Evolutionary conservation across 2,113 vertebrate species (phyloP).

Genomic region (Datnioides undecimradiatus): DNA sequence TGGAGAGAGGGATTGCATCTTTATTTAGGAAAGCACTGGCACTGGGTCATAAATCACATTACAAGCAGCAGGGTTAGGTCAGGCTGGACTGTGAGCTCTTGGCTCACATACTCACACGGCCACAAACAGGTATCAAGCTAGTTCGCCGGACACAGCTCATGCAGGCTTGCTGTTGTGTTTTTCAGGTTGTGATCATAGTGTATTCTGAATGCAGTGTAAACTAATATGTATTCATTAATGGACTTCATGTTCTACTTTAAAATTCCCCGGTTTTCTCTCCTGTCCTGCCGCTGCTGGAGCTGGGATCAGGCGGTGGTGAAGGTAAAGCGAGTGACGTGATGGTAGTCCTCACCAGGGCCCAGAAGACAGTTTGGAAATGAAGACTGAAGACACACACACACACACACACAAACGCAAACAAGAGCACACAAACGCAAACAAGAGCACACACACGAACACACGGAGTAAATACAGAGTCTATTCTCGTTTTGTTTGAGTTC

Average conservation of each 20-base stretch:
- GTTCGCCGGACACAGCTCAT: too few species aligned
- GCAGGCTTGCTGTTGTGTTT: too few species aligned
- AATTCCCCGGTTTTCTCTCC: not conserved
- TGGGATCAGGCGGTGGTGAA: slow-evolving; percentile 83
- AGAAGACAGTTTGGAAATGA: slow-evolving; percentile 89
- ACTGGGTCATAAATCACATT: not conserved
- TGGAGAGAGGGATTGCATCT: not conserved
- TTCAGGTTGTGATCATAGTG: too few species aligned
- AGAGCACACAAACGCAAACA: not conserved
- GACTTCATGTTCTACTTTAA: not conserved
- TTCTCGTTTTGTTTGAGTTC: too few species aligned
- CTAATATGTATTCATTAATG: too few species aligned
- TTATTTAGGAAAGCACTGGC: not conserved
- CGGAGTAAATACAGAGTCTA: too few species aligned
- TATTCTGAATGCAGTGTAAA: too few species aligned
- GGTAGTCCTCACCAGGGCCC: slow-evolving; percentile 87
- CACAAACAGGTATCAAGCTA: too few species aligned
- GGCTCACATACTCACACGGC: too few species aligned
- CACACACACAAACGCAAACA: slow-evolving; percentile 3
- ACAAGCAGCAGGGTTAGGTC: not conserved
- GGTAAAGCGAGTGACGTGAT: slow-evolving; percentile 86
- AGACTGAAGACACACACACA: slow-evolving; percentile 76
- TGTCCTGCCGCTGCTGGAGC: not conserved
- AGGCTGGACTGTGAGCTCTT: not conserved
- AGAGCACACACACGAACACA: not conserved